phyloP scores from a whole-genome alignment of 53 echinoderm and acorn worm species.

The Mesocentrotus franciscanus region DNA sequence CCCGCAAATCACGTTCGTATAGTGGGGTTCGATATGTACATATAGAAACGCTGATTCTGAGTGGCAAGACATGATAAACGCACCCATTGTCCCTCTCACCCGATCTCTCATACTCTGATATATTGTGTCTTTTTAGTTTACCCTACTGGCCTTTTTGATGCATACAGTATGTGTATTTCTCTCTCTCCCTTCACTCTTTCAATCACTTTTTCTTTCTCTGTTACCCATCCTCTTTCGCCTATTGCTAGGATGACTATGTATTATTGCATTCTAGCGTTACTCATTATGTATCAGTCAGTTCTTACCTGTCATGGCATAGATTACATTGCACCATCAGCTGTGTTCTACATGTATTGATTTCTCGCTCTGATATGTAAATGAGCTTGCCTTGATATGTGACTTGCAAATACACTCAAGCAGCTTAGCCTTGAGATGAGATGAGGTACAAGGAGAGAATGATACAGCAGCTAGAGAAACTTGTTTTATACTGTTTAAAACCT shows the following conservation, averaged over 20 bases:
- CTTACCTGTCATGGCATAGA: slow-evolving; percentile 22
- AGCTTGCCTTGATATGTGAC: neutral
- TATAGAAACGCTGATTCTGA: too few species aligned
- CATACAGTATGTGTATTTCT: too few species aligned
- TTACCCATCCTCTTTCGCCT: neutral
- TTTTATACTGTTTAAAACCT: neutral
- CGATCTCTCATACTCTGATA: too few species aligned
- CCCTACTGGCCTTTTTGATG: too few species aligned
- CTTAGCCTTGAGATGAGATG: neutral
- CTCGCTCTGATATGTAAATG: neutral
- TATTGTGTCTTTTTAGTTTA: too few species aligned
- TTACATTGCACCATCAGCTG: slow-evolving; percentile 46
- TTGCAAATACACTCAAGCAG: neutral
- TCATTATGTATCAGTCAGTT: slow-evolving; percentile 6
- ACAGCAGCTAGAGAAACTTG: neutral
- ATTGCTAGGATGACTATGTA: neutral
- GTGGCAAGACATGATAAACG: too few species aligned
- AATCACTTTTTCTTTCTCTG: neutral
- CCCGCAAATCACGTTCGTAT: too few species aligned
- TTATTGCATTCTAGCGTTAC: neutral
- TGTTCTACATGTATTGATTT: slow-evolving; percentile 8
- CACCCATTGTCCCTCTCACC: too few species aligned
- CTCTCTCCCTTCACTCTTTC: neutral
- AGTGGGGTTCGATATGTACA: too few species aligned
- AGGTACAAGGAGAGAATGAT: slow-evolving; percentile 15